These are phyloP conservation scores for Mythimna pallens DNA, from an alignment of 2,888 invertebrate species.

Conservation along the genomic window DNA sequence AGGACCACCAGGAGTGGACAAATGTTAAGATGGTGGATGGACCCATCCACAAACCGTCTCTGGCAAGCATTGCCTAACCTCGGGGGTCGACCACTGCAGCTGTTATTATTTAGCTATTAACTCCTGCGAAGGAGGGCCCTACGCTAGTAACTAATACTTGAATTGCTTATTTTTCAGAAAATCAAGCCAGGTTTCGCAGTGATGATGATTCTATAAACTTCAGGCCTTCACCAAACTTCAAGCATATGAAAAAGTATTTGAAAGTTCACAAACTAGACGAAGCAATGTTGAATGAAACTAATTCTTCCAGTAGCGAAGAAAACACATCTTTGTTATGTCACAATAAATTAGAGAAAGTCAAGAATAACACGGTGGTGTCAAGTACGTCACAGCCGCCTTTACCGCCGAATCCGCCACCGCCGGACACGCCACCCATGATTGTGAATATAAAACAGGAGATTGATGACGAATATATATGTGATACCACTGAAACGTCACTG, in stretches of 20 bases:
- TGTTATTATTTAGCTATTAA: no score
- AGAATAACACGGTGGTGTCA: background rate
- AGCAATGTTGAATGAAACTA: constrained; percentile 44
- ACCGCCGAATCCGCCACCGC: constrained; percentile 75
- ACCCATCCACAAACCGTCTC: no score
- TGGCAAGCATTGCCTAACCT: no score
- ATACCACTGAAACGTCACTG: background rate
- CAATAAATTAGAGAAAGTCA: constrained; percentile 33
- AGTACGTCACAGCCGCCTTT: constrained; percentile 72
- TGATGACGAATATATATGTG: constrained; percentile 64
- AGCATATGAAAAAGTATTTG: constrained; percentile 78
- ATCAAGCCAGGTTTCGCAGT: constrained; percentile 36
- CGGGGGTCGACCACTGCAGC: no score
- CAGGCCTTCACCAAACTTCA: constrained; percentile 80
- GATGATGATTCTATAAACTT: constrained; percentile 74
- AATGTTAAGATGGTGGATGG: no score
- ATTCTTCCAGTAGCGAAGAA: background rate
- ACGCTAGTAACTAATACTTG: background rate
- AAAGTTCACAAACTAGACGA: constrained; percentile 73
- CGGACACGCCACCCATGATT: constrained; percentile 59
- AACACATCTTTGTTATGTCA: background rate
- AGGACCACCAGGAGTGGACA: no score
- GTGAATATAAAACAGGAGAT: constrained; percentile 71
- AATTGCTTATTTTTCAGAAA: constrained; percentile 41
- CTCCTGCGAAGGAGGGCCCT: no score